Evolutionary conservation across 2,797 vertebrate genomes (phyloP), one percentile per base, ranked within the genome.

Genomic region (Arctocebus calabarensis): DNA sequence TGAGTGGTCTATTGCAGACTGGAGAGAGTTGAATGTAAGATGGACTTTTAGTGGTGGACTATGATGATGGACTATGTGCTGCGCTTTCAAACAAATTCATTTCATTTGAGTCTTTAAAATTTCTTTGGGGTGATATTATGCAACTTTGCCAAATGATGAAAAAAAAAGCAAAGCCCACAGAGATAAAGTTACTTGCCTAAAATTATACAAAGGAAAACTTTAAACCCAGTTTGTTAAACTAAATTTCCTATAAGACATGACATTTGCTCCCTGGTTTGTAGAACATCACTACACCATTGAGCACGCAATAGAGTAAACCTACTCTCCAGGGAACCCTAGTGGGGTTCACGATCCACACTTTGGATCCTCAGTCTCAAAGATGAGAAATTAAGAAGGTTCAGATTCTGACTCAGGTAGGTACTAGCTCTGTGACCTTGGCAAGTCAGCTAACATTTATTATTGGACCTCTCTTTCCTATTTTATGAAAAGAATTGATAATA

Each of bases 71-170:
- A 43, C 32, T 85, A 16, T 37, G 37, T 43, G 59, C 34, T 74
- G 32, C 16, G 19, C 57, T 73, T 78, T 59, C 55, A 61, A 73
- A 83, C 88, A 94, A 87, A 59, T 29, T 43, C 5, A n/a, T 55
- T 84, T 87, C 27, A 62, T 88, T 94, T 91, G 25, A 68, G 89
- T 90, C 40, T 94, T 62, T 45, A 82, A 77, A 88, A 77, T 32
- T 74, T 14, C 29, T 95, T 88, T 94, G 59, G 9, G 78, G 40
- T 71, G 29, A 32, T 88, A 62, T 64, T 90, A 88, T 57, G 48
- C n/a, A 88, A 70, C 16, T 77, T 78, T 77, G 37, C 45, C n/a
- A 87, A 48, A 64, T 19, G 55, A 64, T 19, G 27, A 77, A 59
- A 9, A 71, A 71, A 59, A 43, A 75, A 74, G 13, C 5, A 16